Percentiles rank a stretch among this genome's conserved stretches.
Conservation (phyloP, 1,140 invertebrate species). For the Conus betulinus region DNA sequence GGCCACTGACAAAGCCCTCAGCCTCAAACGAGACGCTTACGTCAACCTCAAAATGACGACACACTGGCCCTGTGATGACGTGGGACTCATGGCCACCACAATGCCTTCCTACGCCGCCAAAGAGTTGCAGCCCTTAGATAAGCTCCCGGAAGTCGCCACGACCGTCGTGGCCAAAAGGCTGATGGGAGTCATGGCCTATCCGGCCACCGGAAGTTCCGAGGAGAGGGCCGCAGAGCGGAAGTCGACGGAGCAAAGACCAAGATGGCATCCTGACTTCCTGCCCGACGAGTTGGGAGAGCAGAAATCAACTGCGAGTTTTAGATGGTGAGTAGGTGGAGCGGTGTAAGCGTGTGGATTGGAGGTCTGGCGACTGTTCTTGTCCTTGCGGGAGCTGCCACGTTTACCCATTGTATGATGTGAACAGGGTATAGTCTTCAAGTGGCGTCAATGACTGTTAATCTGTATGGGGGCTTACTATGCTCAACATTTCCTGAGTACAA, state of each 20-base stretch:
- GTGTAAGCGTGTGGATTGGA: not conserved
- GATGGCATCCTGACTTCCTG: constrained; percentile 13
- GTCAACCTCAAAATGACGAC: constrained; percentile 51
- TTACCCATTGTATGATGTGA: not conserved
- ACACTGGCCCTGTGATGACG: constrained; percentile 57
- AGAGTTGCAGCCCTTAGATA: constrained; percentile 36
- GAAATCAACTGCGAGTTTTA: no score
- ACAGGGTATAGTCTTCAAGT: not conserved
- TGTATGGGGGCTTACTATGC: no score
- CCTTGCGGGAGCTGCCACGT: not conserved
- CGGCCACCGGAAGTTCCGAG: not conserved
- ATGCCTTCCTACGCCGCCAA: constrained; percentile 13
- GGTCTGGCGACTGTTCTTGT: not conserved
- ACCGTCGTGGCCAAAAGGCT: constrained; percentile 38
- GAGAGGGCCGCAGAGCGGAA: not conserved
- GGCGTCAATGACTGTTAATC: no score
- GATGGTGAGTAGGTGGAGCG: not conserved
- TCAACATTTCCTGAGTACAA: no score
- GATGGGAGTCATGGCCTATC: constrained; percentile 36
- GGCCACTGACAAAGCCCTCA: constrained; percentile 49
- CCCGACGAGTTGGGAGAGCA: not conserved
- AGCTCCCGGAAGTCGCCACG: constrained; percentile 51
- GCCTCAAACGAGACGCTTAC: constrained; percentile 52
- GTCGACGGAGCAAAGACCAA: not conserved
- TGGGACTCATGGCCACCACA: constrained; percentile 36